Base-by-base conservation (phyloP, 2,797 vertebrate genomes). In the Agapornis canus region DNA sequence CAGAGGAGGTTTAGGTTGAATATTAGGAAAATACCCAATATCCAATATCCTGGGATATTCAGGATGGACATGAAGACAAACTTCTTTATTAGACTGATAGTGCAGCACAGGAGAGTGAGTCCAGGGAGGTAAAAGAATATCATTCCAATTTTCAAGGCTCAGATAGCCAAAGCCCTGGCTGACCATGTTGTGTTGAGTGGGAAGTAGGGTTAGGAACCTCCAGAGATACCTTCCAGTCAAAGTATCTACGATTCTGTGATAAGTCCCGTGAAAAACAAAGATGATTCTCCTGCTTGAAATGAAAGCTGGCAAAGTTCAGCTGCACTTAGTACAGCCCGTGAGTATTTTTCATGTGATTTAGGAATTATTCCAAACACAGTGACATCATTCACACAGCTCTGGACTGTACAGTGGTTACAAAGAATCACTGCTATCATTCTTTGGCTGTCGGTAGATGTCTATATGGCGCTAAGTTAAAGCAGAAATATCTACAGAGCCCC, bases 321-420 rank as follows among this genome's bases (percentile, higher is more conserved):
- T 60, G 48, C 51, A 61, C 51, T 96, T 94, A 92, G 51, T 93
- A 52, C 81, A 95, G 60, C 40, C 40, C 60, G 29, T 92, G 82
- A 95, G 86, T 96, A 89, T 91, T 96, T 96, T 96, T 95, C 92
- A 95, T 96, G 91, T 96, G 95, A 93, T 92, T 95, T 95, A 93
- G 86, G 75, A 87, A 64, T 94, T 59, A 76, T 61, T 95, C 94
- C 94, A 96, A 89, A 73, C 48, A 82, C 60, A 39, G 84, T 95
- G 92, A 96, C 91, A 92, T 96, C 89, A 96, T 91, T 92, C 86
- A 85, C 48, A 73, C 40, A 73, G 64, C 81, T 82, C 91, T 77
- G 84, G 40, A 48, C 68, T 80, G 51, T 89, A 77, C 37, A 66
- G 8, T 37, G 23, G n/a, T 78, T 94, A 66, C 69, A 81, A 66